Base-by-base conservation (phyloP, 2,113 vertebrate genomes). In the Trogon melanurus region DNA sequence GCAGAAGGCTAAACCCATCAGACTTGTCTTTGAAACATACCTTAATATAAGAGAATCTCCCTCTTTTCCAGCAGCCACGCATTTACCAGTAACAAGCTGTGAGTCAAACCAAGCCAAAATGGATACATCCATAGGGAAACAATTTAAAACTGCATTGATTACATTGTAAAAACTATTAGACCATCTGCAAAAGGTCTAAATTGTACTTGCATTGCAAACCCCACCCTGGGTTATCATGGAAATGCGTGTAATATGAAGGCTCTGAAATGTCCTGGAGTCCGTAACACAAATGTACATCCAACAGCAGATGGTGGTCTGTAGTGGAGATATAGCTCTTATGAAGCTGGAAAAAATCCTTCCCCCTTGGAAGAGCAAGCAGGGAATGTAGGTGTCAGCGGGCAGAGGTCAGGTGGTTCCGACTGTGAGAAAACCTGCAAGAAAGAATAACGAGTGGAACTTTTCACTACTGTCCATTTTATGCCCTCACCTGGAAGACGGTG, bases 381-480 rank as follows among this genome's bases (percentile, higher is more conserved):
- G 50, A 82, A 60, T 0, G 45, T 4, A 3, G 12, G 67, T 38
- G 62, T 99, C 98, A 99, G 97, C 98, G 98, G 36, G 98, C 97
- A 21, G 99, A 99, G 9, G 96, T 98, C 93, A 98, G 97, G 91
- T 98, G 99, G 98, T 99, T 99, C 94, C 98, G 98, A 87, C 98
- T 99, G 96, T 99, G 98, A 79, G 99, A 99, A 97, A 99, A 99
- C 98, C 99, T 99, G 96, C 41, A 60, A 21, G 54, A 8, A 32
- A 14, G 16, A 87, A 20, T 0, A n/a, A 44, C 0, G 3, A 44
- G 41, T 23, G 44, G 11, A 44, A 18, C 13, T 8, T 48, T 9
- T 73, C 66, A 21, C 30, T 2, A 0, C 13, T 13, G 16, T 4
- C 44, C 53, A 2, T 3, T 3, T 13, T 19, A 16, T 51, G 34